A percentile compares a stretch with the other conserved stretches of the same genome.
Evolutionary conservation across 2,113 vertebrate genomes (phyloP).

Genomic region (Stigmatopora argus): DNA sequence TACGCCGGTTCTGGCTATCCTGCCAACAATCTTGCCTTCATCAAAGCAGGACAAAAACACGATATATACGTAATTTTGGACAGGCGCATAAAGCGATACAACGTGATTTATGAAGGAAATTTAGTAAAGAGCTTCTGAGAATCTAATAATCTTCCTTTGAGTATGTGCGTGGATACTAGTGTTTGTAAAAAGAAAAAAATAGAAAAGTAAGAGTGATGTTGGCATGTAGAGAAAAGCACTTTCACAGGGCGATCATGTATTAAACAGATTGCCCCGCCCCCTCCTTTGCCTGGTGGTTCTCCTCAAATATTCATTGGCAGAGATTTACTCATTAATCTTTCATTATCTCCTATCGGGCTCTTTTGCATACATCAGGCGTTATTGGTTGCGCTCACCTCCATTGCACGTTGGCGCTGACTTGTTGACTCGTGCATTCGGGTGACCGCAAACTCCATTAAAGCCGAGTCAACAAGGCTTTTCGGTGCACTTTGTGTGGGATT

Average conservation of each 20-base stretch:
- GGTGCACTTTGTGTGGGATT: not conserved
- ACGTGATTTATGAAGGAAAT: constrained; percentile 51
- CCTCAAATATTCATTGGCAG: constrained; percentile 71
- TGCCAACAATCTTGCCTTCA: not conserved
- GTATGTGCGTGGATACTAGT: not conserved
- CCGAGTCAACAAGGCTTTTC: not conserved
- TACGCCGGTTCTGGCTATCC: not conserved
- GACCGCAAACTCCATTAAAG: not conserved
- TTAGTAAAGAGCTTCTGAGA: constrained; percentile 44
- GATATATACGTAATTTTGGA: not conserved
- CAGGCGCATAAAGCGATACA: constrained; percentile 30
- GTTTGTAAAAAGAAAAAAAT: not conserved
- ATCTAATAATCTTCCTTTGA: constrained; percentile 51
- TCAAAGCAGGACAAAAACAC: not conserved
- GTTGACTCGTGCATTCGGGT: not conserved
- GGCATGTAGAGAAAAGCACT: constrained; percentile 60
- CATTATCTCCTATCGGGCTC: constrained; percentile 63
- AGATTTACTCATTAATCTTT: constrained; percentile 73
- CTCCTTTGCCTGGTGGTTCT: constrained; percentile 12
- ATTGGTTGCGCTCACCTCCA: constrained; percentile 36
- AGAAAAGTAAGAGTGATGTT: constrained; percentile 21
- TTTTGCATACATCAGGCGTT: constrained; percentile 57
- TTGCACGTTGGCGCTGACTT: not conserved
- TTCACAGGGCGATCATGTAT: constrained; percentile 63
- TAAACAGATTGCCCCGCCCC: constrained; percentile 61